Conservation (phyloP, 2,113 vertebrate species). For the Saguinus imperator region DNA sequence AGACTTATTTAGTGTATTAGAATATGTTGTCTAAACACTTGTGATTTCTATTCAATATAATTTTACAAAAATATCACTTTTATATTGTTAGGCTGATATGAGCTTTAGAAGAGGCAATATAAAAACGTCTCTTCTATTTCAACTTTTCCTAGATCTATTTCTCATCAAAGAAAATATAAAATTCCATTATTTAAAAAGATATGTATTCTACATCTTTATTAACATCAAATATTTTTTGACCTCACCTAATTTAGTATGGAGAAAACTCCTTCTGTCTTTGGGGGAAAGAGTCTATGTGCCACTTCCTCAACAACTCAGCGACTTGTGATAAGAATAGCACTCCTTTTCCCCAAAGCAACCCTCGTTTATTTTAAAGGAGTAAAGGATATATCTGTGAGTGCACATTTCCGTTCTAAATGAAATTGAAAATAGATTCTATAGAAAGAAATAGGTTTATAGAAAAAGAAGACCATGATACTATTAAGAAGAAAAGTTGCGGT, state of each 20-base stretch:
- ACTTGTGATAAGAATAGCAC: neutral
- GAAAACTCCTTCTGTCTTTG: neutral
- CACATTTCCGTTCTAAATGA: constrained; percentile 33
- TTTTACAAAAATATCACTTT: neutral
- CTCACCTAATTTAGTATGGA: neutral
- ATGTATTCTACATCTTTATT: constrained; percentile 19
- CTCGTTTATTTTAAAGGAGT: neutral
- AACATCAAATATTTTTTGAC: neutral
- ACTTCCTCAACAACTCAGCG: neutral
- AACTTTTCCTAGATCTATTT: neutral
- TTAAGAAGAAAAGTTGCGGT: neutral
- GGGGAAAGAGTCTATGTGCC: neutral
- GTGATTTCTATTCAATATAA: neutral
- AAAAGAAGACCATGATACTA: neutral
- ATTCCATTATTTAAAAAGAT: neutral
- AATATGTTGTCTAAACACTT: neutral
- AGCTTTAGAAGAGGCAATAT: neutral
- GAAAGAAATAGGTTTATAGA: constrained; percentile 41
- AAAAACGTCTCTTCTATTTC: neutral
- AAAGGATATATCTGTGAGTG: neutral
- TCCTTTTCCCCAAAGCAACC: neutral
- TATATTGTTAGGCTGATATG: constrained; percentile 4
- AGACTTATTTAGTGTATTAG: neutral
- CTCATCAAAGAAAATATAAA: neutral
- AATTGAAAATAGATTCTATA: constrained; percentile 41